These are phyloP conservation scores for Callionymus lyra DNA, from an alignment of 2,113 vertebrate species.

Conservation along the genomic window DNA sequence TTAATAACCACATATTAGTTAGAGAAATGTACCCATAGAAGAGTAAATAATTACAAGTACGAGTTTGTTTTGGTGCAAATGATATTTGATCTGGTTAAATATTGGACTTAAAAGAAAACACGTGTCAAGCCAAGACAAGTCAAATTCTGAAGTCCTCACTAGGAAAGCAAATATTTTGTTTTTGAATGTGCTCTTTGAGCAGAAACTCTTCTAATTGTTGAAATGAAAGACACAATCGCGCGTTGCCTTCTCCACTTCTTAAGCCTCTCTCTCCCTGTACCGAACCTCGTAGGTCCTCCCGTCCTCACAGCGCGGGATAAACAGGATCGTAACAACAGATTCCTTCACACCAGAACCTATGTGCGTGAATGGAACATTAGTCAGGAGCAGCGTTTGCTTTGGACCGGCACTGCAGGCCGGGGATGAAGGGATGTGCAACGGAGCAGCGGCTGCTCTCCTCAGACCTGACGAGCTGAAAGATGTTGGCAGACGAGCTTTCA, in stretches of 20 bases:
- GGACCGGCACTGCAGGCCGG: conserved; percentile 33
- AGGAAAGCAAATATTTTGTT: no score
- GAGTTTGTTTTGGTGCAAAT: no score
- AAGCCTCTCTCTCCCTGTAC: conserved; percentile 18
- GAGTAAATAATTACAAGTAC: no score
- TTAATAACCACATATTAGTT: no score
- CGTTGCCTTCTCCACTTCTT: not conserved
- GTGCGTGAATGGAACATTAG: conserved; percentile 59
- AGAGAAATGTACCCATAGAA: no score
- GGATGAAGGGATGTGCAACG: conserved; percentile 11
- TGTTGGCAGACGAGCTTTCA: conserved; percentile 9
- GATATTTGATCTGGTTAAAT: no score
- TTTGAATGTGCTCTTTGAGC: no score
- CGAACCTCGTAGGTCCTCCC: conserved; percentile 43
- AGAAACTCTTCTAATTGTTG: no score
- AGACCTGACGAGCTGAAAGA: conserved; percentile 8
- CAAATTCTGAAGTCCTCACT: no score
- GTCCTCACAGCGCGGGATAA: conserved; percentile 40
- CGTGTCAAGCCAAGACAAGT: no score
- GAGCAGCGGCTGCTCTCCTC: conserved; percentile 12
- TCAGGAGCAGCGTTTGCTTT: conserved; percentile 54
- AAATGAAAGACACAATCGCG: no score
- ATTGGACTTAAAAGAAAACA: no score
- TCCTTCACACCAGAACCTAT: conserved; percentile 63
- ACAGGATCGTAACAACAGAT: conserved; percentile 43